Evolutionary conservation across 2,113 vertebrate genomes (phyloP), one percentile per base, ranked within the genome.

Genomic region (Spheniscus mendiculus): DNA sequence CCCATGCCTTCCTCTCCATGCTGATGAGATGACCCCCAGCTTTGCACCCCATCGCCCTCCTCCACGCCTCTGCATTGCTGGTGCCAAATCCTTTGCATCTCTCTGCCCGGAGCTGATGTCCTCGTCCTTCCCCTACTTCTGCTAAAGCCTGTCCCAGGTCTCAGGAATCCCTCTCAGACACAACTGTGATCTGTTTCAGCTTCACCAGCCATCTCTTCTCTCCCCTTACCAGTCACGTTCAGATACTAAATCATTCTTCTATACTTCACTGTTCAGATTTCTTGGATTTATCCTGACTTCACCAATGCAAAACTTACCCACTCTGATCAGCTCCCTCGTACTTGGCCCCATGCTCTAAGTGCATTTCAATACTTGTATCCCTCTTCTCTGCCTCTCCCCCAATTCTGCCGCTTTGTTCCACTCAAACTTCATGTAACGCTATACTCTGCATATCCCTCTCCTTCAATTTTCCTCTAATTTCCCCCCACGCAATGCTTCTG

Each of bases 341-440:
- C 65, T 14, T 23, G 17, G 17, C 17, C 21, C 61, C 16, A 1
- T 3, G 6, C n/a, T 29, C 56, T 25, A 16, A 58, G 25, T 12
- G 30, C 11, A 7, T 15, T 70, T 58, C 15, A n/a, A 27, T 8
- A 13, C 50, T 14, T 4, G 1, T 3, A 20, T 34, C 15, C 34
- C 58, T 34, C 38, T 59, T 40, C 45, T 22, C 44, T 16, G 38
- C 47, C 36, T 36, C 12, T 38, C 53, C 25, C 44, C 10, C 26
- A 15, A 1, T 62, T 47, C 76, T 42, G 38, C 34, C 32, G 2
- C 40, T 53, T 38, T 20, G 16, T 18, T 71, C 76, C 32, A 11
- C 53, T 36, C 72, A 40, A 34, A 49, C 14, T 4, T 26, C 71
- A n/a, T 1, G 2, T 19, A 36, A 20, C 2, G 0, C 19, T 34